Base-by-base conservation (phyloP, 2,797 vertebrate genomes). In the Schizothorax lantsangensis region DNA sequence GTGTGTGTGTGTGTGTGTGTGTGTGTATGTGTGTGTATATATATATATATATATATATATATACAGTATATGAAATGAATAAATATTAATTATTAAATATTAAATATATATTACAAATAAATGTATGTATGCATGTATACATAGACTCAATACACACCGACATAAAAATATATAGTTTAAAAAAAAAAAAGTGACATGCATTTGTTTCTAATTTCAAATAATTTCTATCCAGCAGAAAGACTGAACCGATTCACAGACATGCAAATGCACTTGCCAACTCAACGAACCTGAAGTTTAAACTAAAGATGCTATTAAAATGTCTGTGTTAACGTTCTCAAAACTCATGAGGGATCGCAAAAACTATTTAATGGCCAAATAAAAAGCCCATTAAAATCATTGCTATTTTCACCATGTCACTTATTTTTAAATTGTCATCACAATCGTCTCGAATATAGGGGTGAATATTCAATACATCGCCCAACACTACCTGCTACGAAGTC, bases 291-390 rank as follows among this genome's bases (percentile, higher is more conserved):
- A 77, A 30, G 19, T 21, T 77, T 77, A 54, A 77, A 54, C 6
- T 11, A 77, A 10, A 30, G 5, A 54, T 2, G 7, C 47, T 14
- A 12, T 54, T 77, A 36, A 77, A 23, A 77, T 6, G 47, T 21
- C 1, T 30, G 12, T 33, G 47, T 52, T 52, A 21, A 77, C 26
- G 2, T 52, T 54, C 49, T 23, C 36, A 54, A 54, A 23, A 54
- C 30, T 77, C 45, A 21, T 6, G 30, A 36, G 47, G 17, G 47
- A 36, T 77, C 30, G 21, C 47, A 77, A 36, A 64, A 54, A 77
- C 74, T 36, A 54, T 54, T 54, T 54, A 77, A 54, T 77, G 30
- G 19, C 3, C 49, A 78, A 78, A 57, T 78, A 38, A 78, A 78
- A 75, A 57, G 36, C 5, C 11, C 1, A 54, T 78, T 62, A 43